These are phyloP conservation scores for Garrulus glandarius DNA, from an alignment of 2,797 vertebrate genomes.

Conservation along the genomic window DNA sequence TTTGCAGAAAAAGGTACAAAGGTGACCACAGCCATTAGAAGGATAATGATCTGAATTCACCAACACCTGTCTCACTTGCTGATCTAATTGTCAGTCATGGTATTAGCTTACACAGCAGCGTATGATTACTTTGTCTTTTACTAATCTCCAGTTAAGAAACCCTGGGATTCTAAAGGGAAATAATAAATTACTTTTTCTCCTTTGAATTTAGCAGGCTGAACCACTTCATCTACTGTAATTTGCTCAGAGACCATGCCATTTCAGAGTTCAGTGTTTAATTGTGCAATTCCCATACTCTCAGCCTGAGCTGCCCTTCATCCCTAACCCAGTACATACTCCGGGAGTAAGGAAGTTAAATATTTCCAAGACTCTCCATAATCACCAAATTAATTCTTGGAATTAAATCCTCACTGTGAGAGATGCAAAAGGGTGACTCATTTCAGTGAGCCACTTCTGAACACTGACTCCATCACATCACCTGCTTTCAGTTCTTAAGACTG, in stretches of 20 bases:
- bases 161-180: neutral
- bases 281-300: neutral
- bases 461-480: neutral
- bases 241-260: neutral
- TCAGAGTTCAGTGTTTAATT: constrained; percentile 1
- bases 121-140: neutral
- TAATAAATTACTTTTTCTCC: neutral
- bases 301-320: neutral
- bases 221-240: neutral
- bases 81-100: neutral
- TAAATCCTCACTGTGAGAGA: neutral
- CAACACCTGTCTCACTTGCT: neutral
- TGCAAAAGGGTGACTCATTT: neutral
- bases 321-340: neutral
- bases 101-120: neutral
- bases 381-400: neutral
- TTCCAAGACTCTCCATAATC: neutral
- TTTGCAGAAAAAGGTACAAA: neutral
- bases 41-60: neutral
- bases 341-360: neutral
- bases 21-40: neutral
- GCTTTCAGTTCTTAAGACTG: neutral
- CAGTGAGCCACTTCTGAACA: neutral
- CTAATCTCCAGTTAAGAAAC: neutral
- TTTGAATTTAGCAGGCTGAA: constrained; percentile 9